Evolutionary conservation across 2,113 vertebrate genomes (phyloP).

Genomic region (Solea senegalensis): DNA sequence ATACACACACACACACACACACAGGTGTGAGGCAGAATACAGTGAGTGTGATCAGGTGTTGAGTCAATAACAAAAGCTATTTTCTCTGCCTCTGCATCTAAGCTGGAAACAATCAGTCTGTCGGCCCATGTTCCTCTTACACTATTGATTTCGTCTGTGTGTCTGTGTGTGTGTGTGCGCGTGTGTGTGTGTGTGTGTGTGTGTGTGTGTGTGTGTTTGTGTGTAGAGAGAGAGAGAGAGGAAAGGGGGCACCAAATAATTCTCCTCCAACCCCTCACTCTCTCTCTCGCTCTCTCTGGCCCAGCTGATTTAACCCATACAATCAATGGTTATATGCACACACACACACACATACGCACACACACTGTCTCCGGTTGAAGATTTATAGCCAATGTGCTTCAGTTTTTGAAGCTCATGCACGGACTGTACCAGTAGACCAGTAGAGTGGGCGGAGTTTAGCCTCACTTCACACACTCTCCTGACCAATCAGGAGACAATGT

Average conservation of each 20-base stretch:
- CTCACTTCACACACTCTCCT: too few relatives aligned
- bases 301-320: slow-evolving; percentile 55
- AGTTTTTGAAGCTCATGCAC: neutral
- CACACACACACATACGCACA: slow-evolving; percentile 14
- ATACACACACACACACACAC: slow-evolving; percentile 18
- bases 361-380: neutral
- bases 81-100: slow-evolving; percentile 72
- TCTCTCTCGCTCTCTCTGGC: slow-evolving; percentile 27
- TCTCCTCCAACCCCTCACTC: slow-evolving; percentile 53
- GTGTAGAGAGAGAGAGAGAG: neutral
- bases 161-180: slow-evolving; percentile 33
- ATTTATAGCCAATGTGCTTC: neutral
- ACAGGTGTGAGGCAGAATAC: slow-evolving; percentile 10
- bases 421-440: neutral
- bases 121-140: slow-evolving; percentile 65
- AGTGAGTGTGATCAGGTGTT: slow-evolving; percentile 50
- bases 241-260: slow-evolving; percentile 38
- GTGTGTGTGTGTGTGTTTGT: too few relatives aligned
- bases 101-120: slow-evolving; percentile 75
- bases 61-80: slow-evolving; percentile 76
- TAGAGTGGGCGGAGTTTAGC: too few relatives aligned
- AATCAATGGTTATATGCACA: slow-evolving; percentile 29
- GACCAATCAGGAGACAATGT: too few relatives aligned
- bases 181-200: slow-evolving; percentile 32
- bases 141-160: slow-evolving; percentile 58